Evolutionary conservation across 64 coral and sea anemone genomes (phyloP).

Genomic region (Pocillopora damicornis): DNA sequence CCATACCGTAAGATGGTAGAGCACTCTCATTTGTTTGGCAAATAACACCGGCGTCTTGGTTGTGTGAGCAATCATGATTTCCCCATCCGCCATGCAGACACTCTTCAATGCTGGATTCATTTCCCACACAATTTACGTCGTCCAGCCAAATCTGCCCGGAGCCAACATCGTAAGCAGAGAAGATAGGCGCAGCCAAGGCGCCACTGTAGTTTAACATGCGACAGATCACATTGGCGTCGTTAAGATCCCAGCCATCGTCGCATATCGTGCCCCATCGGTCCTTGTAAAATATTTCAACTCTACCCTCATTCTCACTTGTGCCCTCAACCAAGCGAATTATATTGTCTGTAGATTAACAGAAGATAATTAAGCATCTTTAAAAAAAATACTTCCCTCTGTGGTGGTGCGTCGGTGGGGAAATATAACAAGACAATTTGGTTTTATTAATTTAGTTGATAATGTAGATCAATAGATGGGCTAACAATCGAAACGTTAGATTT

Average conservation of each 20-base stretch:
- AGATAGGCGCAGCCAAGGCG: constrained; percentile 32
- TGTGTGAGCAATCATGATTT: not conserved
- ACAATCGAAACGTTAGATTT: no score
- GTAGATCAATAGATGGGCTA: no score
- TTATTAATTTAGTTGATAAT: no score
- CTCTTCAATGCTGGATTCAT: constrained; percentile 16
- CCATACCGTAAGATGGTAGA: not conserved
- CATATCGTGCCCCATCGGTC: constrained; percentile 29
- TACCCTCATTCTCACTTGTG: constrained; percentile 8
- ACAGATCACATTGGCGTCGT: constrained; percentile 45
- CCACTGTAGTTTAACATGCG: constrained; percentile 54
- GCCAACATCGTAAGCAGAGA: not conserved
- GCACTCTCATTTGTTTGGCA: constrained; percentile 25
- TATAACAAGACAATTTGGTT: no score
- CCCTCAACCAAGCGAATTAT: constrained; percentile 11
- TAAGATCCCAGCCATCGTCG: constrained; percentile 45
- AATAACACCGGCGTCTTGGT: constrained; percentile 8
- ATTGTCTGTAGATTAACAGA: not conserved
- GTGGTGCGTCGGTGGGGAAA: no score
- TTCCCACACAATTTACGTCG: constrained; percentile 23
- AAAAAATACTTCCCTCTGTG: no score
- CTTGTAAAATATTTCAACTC: constrained; percentile 2
- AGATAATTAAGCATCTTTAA: no score
- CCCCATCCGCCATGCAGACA: constrained; percentile 23
- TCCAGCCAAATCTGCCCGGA: constrained; percentile 44